Evolutionary conservation across 2,888 invertebrate species (phyloP).

Genomic region (Cosmopolites sordidus): DNA sequence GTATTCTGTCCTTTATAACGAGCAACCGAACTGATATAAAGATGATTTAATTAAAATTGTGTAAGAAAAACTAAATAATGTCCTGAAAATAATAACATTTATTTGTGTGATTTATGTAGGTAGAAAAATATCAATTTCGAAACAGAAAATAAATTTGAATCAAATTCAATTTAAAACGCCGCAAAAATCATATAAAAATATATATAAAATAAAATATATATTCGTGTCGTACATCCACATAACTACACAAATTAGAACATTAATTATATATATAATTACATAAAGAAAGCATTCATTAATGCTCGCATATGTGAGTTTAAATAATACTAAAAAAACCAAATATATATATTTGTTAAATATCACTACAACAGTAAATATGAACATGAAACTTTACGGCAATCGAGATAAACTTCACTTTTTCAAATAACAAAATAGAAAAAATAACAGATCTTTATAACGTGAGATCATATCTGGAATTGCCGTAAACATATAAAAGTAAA

Average conservation of each 20-base stretch:
- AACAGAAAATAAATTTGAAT: conserved; percentile 30
- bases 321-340: neutral
- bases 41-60: no score
- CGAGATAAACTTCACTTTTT: neutral
- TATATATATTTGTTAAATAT: conserved; percentile 1
- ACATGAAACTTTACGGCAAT: conserved; percentile 1
- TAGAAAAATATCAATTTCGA: conserved; percentile 36
- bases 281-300: neutral
- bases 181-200: neutral
- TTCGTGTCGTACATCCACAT: neutral
- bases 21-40: no score
- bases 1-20: no score
- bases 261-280: neutral
- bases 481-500: no score
- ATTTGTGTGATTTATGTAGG: conserved; percentile 21
- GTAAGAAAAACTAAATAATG: conserved; percentile 6
- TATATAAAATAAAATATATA: neutral
- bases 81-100: conserved; percentile 23
- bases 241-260: neutral
- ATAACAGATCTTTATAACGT: neutral
- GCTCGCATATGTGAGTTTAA: neutral
- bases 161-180: conserved; percentile 15
- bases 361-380: neutral
- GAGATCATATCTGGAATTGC: neutral
- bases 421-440: neutral